Conservation (phyloP, 2,113 vertebrate species). For the Pseudorhombus dupliciocellatus region DNA sequence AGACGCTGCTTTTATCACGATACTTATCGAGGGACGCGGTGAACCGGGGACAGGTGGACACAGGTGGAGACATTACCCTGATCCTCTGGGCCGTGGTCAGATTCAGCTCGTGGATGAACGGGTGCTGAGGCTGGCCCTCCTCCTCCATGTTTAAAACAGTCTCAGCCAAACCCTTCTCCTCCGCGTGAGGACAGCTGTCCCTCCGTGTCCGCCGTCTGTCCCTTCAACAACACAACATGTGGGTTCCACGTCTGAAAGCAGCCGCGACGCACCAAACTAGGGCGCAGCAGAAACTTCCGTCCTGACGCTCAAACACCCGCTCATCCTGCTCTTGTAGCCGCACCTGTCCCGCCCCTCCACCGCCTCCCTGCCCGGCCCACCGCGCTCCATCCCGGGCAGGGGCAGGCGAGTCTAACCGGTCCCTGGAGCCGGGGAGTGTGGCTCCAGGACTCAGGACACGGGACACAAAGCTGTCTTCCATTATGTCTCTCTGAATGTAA, state of each 20-base stretch:
- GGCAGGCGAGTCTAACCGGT: conserved; percentile 3
- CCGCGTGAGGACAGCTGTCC: too few species aligned
- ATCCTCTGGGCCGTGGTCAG: conserved; percentile 77
- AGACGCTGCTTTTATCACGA: too few species aligned
- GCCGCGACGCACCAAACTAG: too few species aligned
- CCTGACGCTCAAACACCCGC: not conserved
- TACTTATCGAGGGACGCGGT: too few species aligned
- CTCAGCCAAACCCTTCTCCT: too few species aligned
- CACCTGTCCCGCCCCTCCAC: not conserved
- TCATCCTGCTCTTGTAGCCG: not conserved
- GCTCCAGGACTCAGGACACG: not conserved
- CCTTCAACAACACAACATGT: too few species aligned
- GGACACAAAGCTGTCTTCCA: too few species aligned
- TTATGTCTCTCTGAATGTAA: too few species aligned
- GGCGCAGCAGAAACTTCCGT: not conserved
- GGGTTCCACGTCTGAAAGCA: too few species aligned
- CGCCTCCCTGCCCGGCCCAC: not conserved
- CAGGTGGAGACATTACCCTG: conserved; percentile 76
- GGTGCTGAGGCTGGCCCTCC: conserved; percentile 60
- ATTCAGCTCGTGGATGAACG: conserved; percentile 82
- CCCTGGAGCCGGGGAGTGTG: not conserved
- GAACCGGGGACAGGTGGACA: not conserved
- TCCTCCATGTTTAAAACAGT: conserved; percentile 59
- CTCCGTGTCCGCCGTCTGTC: too few species aligned
- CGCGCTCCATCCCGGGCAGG: not conserved